A percentile compares a stretch with the other conserved stretches of the same genome.
phyloP scores from a whole-genome alignment of 2,797 vertebrate species.

The Urocyon cinereoargenteus region DNA sequence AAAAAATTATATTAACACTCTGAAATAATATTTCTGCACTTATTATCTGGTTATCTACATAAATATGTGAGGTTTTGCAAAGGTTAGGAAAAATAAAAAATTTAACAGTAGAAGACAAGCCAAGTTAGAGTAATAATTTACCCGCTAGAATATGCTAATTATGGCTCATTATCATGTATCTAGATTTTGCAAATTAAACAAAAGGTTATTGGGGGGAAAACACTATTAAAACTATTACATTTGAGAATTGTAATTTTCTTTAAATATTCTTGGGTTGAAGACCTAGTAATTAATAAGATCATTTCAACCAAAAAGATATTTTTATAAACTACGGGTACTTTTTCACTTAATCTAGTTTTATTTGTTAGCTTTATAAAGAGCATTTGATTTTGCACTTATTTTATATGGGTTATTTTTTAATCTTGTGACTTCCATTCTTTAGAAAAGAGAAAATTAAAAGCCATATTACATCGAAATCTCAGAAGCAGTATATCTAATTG shows the following conservation, averaged over 20 bases:
- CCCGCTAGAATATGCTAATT: neutral
- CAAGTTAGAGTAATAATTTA: neutral
- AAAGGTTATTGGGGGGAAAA: neutral
- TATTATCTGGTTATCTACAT: neutral
- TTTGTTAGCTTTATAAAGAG: neutral
- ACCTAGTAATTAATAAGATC: neutral
- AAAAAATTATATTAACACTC: neutral
- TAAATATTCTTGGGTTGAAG: neutral
- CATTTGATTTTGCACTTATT: neutral
- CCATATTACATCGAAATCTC: neutral
- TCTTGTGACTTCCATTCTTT: neutral
- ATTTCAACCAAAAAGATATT: constrained; percentile 6
- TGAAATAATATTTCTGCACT: neutral
- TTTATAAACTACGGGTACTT: neutral
- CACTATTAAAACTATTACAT: neutral
- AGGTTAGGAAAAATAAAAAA: neutral
- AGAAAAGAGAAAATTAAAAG: neutral
- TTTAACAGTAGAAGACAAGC: neutral
- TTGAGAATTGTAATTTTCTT: neutral
- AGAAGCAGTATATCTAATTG: neutral
- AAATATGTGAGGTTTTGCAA: neutral
- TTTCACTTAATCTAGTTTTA: neutral
- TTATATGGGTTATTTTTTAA: neutral
- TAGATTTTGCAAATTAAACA: constrained; percentile 38
- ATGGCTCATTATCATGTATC: neutral